phyloP scores from a whole-genome alignment of 1,140 invertebrate species.

The Armadillidium nasatum region DNA sequence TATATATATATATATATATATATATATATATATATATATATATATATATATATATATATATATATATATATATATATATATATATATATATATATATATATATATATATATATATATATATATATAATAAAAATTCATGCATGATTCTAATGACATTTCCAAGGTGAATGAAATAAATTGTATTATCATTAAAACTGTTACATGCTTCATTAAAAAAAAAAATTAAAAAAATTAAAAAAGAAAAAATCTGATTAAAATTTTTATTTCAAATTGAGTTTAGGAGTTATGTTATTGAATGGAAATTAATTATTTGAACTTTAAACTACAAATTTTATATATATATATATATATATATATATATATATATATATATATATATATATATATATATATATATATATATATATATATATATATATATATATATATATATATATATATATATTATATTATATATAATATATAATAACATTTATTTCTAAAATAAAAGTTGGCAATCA shows the following conservation, averaged over 20 bases:
- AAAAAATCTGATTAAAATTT: too few relatives aligned
- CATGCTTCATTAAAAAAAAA: too few relatives aligned
- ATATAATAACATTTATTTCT: too few relatives aligned
- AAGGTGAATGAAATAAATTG: too few relatives aligned
- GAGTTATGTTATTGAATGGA: too few relatives aligned
- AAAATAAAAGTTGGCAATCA: too few relatives aligned
- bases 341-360: constrained; percentile 15
- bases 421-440: constrained; percentile 6
- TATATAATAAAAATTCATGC: not conserved
- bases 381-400: constrained; percentile 13
- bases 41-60: constrained; percentile 3
- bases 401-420: constrained; percentile 13
- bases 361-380: constrained; percentile 15
- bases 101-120: not conserved
- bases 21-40: constrained; percentile 1
- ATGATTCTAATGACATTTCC: too few relatives aligned
- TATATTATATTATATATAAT: too few relatives aligned
- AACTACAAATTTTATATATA: not conserved
- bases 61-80: constrained; percentile 3
- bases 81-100: constrained; percentile 1
- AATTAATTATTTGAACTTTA: too few relatives aligned
- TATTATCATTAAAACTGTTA: too few relatives aligned
- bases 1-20: not conserved
- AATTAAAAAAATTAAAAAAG: too few relatives aligned
- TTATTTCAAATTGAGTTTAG: too few relatives aligned